A percentile compares a stretch with the other conserved stretches of the same genome.
phyloP scores from a whole-genome alignment of 2,888 invertebrate genomes.

The Apamea crenata region DNA sequence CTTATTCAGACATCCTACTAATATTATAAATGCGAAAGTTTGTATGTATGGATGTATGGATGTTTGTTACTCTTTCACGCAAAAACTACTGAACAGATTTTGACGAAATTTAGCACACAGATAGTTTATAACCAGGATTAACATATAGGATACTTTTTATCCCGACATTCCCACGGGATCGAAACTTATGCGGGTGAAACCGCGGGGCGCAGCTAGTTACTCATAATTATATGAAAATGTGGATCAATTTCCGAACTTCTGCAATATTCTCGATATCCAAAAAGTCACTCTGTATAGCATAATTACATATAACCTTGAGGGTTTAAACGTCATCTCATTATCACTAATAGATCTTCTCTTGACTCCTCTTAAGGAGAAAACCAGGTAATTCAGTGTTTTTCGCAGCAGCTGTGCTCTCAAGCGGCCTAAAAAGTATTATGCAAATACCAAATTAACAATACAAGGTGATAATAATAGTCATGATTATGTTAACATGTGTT shows the following conservation, averaged over 20 bases:
- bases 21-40: no score
- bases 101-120: no score
- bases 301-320: background rate
- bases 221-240: no score
- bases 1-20: no score
- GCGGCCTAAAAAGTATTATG: background rate
- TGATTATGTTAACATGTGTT: slow-evolving; percentile 2
- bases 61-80: no score
- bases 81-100: no score
- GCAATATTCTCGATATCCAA: background rate
- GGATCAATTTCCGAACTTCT: background rate
- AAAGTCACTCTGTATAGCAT: slow-evolving; percentile 8
- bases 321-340: slow-evolving; percentile 7
- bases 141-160: no score
- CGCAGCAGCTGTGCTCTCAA: background rate
- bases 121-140: no score
- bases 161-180: no score
- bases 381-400: slow-evolving; percentile 15
- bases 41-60: no score
- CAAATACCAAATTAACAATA: slow-evolving; percentile 22
- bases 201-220: no score
- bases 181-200: no score
- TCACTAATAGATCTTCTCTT: background rate
- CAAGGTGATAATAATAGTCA: slow-evolving; percentile 6
- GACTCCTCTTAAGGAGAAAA: background rate